Conservation (phyloP, 2,797 vertebrate genomes). For the Hippopotamyrus pictus region DNA sequence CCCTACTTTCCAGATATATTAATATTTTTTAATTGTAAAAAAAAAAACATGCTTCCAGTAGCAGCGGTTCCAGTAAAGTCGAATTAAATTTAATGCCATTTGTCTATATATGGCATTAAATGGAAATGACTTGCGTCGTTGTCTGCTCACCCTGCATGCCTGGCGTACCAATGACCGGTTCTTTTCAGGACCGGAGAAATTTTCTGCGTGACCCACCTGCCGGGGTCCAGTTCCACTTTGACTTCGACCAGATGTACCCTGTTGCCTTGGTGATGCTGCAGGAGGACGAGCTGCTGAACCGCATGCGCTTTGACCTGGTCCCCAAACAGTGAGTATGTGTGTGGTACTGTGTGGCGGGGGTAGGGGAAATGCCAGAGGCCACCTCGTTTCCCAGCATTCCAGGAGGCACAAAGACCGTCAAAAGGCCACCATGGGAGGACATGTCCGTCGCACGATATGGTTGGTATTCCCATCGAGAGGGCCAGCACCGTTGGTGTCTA, state of each 20-base stretch:
- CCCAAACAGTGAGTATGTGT: slow-evolving; percentile 80
- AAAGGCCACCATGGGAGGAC: neutral
- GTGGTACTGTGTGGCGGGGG: neutral
- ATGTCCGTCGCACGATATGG: neutral
- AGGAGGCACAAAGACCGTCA: neutral
- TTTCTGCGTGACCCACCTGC: slow-evolving; percentile 91
- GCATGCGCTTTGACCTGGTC: slow-evolving; percentile 94
- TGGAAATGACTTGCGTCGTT: neutral
- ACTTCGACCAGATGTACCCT: slow-evolving; percentile 91
- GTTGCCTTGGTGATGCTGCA: slow-evolving; percentile 89
- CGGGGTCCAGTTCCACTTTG: slow-evolving; percentile 91
- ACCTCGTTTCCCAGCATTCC: neutral
- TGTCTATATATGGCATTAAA: neutral
- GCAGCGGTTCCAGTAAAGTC: neutral
- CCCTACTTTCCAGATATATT: neutral
- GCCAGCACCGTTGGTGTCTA: neutral
- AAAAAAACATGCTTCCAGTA: neutral
- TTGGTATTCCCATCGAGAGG: neutral
- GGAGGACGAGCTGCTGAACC: slow-evolving; percentile 90
- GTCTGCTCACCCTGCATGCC: neutral
- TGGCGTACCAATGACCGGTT: neutral
- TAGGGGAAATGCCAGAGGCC: neutral
- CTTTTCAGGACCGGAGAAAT: slow-evolving; percentile 83
- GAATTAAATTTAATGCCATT: neutral
- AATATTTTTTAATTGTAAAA: neutral